These are phyloP conservation scores for Muntiacus reevesi DNA, from an alignment of 2,113 vertebrate species.

Conservation along the genomic window DNA sequence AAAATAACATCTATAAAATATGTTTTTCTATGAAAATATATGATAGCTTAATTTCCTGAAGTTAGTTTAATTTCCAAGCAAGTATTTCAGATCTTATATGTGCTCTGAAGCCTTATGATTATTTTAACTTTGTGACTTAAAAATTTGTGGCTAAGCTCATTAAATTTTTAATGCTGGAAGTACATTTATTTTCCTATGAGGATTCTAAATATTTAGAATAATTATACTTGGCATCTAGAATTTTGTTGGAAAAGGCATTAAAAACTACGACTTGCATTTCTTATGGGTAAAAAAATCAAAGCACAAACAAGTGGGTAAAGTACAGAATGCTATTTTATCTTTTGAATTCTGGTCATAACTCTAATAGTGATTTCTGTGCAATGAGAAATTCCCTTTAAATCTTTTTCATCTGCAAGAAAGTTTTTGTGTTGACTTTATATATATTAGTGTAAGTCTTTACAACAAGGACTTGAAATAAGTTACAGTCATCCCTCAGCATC, in stretches of 20 bases:
- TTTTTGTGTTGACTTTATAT: not conserved
- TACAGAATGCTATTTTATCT: not conserved
- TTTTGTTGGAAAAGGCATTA: not conserved
- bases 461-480: not conserved
- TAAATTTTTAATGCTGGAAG: not conserved
- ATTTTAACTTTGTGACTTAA: conserved; percentile 39
- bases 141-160: not conserved
- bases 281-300: not conserved
- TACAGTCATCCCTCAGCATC: not conserved
- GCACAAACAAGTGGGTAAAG: not conserved
- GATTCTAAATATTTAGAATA: conserved; percentile 45
- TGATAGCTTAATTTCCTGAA: not conserved
- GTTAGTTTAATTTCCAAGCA: conserved; percentile 4
- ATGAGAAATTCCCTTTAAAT: not conserved
- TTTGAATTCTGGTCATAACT: not conserved
- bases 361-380: not conserved
- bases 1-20: not conserved
- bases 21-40: not conserved
- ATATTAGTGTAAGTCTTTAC: not conserved
- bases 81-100: not conserved
- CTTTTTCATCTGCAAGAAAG: not conserved
- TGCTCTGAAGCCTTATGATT: not conserved
- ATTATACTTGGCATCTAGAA: not conserved
- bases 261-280: not conserved
- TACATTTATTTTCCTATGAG: conserved; percentile 25